A percentile compares a stretch with the other conserved stretches of the same genome.
Conservation (phyloP, 30 jellyfish, hydroid and myxozoan species). For the Aurelia aurita region DNA sequence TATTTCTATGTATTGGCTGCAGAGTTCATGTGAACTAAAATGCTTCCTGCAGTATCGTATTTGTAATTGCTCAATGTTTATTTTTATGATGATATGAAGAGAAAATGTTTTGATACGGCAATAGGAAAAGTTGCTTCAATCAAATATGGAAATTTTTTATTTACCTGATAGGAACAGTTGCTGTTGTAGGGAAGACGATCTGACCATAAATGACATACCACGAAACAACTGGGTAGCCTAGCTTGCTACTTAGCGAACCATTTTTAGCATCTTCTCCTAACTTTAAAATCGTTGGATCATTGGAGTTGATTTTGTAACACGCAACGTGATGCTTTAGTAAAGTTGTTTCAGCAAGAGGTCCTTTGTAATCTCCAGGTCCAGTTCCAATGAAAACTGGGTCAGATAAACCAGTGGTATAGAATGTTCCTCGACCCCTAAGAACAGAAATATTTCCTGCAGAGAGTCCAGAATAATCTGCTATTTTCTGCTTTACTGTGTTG, state of each 20-base stretch:
- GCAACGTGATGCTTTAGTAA: not conserved
- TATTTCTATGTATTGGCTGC: too few species aligned
- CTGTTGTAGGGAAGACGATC: constrained; percentile 6
- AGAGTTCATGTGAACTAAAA: too few species aligned
- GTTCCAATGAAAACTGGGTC: constrained; percentile 14
- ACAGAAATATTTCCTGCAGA: not conserved
- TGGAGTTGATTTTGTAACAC: constrained; percentile 4
- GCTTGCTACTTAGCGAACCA: not conserved
- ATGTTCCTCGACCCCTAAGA: not conserved
- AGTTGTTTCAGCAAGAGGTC: not conserved
- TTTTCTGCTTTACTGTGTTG: not conserved
- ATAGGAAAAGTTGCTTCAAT: too few species aligned
- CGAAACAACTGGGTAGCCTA: constrained; percentile 41
- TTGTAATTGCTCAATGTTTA: too few species aligned
- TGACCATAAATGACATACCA: constrained; percentile 35
- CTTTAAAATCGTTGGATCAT: not conserved
- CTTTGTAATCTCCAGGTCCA: not conserved
- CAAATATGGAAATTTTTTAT: not conserved
- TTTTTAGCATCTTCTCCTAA: constrained; percentile 5
- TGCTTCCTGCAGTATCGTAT: too few species aligned
- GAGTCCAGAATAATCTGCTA: constrained; percentile 34
- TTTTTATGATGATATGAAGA: too few species aligned
- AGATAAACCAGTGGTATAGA: not conserved
- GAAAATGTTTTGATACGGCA: too few species aligned
- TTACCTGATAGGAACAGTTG: not conserved